These are phyloP conservation scores for Ptilonorhynchus violaceus DNA, from an alignment of 2,113 vertebrate species.

Conservation along the genomic window DNA sequence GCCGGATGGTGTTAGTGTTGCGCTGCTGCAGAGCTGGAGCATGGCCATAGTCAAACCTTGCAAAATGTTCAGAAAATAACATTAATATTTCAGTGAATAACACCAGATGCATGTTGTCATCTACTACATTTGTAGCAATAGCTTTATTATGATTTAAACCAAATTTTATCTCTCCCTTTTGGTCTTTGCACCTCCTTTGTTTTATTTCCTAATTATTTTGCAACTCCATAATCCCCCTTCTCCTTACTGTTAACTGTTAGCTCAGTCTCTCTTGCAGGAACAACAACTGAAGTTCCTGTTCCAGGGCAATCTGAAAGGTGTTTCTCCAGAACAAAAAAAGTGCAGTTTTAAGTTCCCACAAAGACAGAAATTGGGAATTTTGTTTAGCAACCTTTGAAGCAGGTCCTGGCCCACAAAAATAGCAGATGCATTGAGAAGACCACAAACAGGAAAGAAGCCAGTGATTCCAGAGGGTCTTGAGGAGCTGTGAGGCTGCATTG, in stretches of 20 bases:
- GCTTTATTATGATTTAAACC: neutral
- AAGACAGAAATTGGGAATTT: neutral
- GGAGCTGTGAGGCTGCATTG: neutral
- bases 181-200: neutral
- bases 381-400: neutral
- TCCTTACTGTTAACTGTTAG: neutral
- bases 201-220: neutral
- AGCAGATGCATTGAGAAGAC: neutral
- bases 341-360: neutral
- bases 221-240: neutral
- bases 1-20: neutral
- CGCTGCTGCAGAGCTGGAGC: neutral
- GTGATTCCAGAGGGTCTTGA: neutral
- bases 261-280: neutral
- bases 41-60: neutral
- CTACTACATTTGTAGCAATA: neutral
- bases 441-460: neutral
- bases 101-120: neutral
- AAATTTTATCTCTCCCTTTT: neutral
- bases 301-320: neutral
- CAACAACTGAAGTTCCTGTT: neutral
- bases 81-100: neutral
- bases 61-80: neutral
- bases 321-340: neutral
- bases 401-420: neutral